Evolutionary conservation across 2,113 vertebrate species (phyloP), one percentile per base, ranked within the genome.

Genomic region (Sciurus niger): DNA sequence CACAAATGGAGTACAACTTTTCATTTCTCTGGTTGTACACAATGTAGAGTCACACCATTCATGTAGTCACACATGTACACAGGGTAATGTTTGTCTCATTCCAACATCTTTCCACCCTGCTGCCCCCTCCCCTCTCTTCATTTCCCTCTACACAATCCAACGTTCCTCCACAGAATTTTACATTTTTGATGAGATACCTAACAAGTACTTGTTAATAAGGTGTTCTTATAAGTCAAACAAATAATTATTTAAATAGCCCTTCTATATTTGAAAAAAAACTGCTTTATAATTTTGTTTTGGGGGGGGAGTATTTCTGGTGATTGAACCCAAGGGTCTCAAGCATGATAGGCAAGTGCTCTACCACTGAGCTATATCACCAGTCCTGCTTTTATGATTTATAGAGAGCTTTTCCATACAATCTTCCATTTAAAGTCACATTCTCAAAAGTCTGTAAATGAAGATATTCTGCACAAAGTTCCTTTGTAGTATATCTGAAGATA

Each of bases 221-320:
- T 48, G 37, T 22, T 20, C 37, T 73, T 73, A 43, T 51, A 89
- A 87, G 51, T 74, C 11, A 4, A 65, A 83, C 37, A 91, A 43
- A 48, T 46, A 55, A 14, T 53, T 87, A 20, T 89, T 93, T 63
- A 67, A 86, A 94, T 53, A n/a, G 18, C 24, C 76, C 37, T 13
- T 94, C 34, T 72, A 40, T 48, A 89, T 67, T 53, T 92, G 13
- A 55, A 94, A 82, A 37, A 53, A 48, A 79, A 90, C 24, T 88
- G 43, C 60, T 88, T 70, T 60, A 40, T 40, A 40, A 4, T 82
- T 83, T 60, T 72, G 37, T n/a, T 72, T 72, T 37, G 20, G 4
- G 5, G 51, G 51, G 55, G 22, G 40, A 40, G 40, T 60, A 60
- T 60, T 60, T 10, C 58, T 60, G 7, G 24, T 24, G 58, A 60